Evolutionary conservation across 2,113 vertebrate genomes (phyloP).

Genomic region (Bungarus multicinctus): DNA sequence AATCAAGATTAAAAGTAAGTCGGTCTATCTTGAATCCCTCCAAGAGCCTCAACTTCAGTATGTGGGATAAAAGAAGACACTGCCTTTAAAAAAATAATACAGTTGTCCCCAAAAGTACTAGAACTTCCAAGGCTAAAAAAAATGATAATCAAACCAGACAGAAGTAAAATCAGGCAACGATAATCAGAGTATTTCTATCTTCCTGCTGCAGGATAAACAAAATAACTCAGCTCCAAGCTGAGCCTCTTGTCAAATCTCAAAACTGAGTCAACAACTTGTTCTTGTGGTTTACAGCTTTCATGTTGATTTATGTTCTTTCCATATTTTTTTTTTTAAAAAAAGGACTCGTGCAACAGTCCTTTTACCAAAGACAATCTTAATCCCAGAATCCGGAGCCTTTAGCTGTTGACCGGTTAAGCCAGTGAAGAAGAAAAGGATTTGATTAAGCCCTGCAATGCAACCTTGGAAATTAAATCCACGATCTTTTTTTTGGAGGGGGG

Average conservation of each 20-base stretch:
- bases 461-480: constrained; percentile 71
- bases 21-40: neutral
- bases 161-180: neutral
- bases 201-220: constrained; percentile 53
- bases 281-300: constrained; percentile 67
- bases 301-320: constrained; percentile 74
- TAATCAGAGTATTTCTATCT: constrained; percentile 52
- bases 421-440: constrained; percentile 74
- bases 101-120: constrained; percentile 33
- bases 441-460: constrained; percentile 77
- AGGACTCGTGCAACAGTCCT: constrained; percentile 63
- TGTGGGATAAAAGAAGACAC: neutral
- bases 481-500: constrained; percentile 11
- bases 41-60: constrained; percentile 19
- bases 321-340: constrained; percentile 70
- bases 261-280: constrained; percentile 67
- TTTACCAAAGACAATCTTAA: constrained; percentile 74
- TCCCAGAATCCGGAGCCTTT: constrained; percentile 69
- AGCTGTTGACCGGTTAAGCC: constrained; percentile 77
- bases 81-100: constrained; percentile 18
- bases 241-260: constrained; percentile 64
- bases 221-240: constrained; percentile 48
- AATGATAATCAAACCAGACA: constrained; percentile 48
- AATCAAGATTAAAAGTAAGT: neutral
- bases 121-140: constrained; percentile 3